A percentile compares a stretch with the other conserved stretches of the same genome.
These are phyloP conservation scores for Sylvietta virens DNA, from an alignment of 2,113 vertebrate species.

Conservation along the genomic window DNA sequence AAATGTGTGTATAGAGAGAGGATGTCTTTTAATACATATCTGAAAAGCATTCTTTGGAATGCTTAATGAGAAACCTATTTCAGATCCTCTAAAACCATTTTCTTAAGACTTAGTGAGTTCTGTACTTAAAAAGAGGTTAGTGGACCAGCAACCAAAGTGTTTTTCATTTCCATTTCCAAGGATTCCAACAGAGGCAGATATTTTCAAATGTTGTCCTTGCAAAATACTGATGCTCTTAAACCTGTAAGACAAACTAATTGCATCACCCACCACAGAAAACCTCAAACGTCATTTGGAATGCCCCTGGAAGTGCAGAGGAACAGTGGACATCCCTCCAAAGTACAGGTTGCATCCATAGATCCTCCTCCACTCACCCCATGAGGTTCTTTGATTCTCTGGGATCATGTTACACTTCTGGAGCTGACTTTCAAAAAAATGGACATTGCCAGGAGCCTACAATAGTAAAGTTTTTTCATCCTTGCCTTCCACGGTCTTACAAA, in stretches of 20 bases:
- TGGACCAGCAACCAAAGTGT: background rate
- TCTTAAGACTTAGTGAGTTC: background rate
- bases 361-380: background rate
- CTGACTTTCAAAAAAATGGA: background rate
- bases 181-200: background rate
- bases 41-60: conserved; percentile 39
- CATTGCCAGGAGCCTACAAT: background rate
- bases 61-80: conserved; percentile 29
- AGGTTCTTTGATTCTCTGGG: background rate
- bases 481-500: background rate
- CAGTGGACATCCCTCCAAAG: background rate
- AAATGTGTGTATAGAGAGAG: background rate
- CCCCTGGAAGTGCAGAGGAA: background rate
- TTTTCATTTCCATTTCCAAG: conserved; percentile 24
- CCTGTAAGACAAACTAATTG: background rate
- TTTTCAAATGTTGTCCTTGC: background rate
- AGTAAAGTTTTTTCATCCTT: background rate
- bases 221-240: background rate
- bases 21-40: background rate
- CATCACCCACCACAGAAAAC: background rate
- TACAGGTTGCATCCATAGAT: background rate
- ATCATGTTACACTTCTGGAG: background rate
- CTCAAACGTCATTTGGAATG: background rate
- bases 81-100: background rate
- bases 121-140: background rate